These are phyloP conservation scores for Lanistes nyassanus DNA, from an alignment of 1,140 invertebrate species.

Conservation along the genomic window DNA sequence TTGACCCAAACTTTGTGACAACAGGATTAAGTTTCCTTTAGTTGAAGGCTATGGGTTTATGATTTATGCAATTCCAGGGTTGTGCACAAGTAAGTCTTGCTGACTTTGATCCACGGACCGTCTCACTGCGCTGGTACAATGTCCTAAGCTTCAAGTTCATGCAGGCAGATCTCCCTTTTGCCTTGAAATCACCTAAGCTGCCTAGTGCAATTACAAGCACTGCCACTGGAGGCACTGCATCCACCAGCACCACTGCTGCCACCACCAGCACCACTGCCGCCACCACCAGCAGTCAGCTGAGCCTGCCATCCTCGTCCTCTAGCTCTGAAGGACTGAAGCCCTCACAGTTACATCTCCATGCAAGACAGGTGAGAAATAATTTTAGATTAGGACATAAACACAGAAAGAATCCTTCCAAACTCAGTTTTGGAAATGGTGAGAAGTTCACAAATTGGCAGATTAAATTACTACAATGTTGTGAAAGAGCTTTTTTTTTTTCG, in stretches of 20 bases:
- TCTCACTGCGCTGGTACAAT: constrained; percentile 93
- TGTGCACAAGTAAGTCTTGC: constrained; percentile 94
- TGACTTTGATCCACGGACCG: constrained; percentile 86
- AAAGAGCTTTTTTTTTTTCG: no score
- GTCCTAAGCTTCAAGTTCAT: constrained; percentile 89
- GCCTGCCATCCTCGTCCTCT: constrained; percentile 34
- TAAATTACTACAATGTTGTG: no score
- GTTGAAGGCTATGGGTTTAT: constrained; percentile 1
- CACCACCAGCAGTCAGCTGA: constrained; percentile 21
- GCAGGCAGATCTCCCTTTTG: constrained; percentile 68
- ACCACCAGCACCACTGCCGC: background rate
- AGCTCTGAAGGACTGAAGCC: constrained; percentile 37
- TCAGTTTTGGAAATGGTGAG: no score
- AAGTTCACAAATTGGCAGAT: no score
- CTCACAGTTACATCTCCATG: background rate
- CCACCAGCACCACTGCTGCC: background rate
- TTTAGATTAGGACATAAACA: no score
- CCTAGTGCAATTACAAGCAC: background rate
- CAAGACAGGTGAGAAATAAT: constrained; percentile 20
- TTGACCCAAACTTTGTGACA: background rate
- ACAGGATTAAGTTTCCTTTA: background rate
- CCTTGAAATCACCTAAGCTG: background rate
- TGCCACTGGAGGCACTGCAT: background rate
- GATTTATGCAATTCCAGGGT: constrained; percentile 74
- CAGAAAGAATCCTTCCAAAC: no score